A percentile compares a stretch with the other conserved stretches of the same genome.
Evolutionary conservation across 2,888 invertebrate species (phyloP).

Genomic region (Hydropsyche betteni): DNA sequence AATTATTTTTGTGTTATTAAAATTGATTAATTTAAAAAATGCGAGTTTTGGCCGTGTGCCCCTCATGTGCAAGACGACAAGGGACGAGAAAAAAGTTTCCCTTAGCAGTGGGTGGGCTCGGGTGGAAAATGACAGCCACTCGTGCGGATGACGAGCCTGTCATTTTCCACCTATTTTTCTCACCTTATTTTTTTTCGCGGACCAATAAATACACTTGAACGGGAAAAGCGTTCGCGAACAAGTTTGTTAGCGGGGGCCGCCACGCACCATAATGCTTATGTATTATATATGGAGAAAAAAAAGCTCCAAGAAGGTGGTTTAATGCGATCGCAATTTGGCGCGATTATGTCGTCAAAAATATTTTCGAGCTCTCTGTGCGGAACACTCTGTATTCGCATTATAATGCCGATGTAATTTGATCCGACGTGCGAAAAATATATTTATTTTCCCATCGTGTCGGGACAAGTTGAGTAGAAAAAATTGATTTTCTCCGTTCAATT

Average conservation of each 20-base stretch:
- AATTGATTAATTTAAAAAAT: neutral
- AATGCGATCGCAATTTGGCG: conserved; percentile 6
- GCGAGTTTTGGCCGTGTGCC: too few species aligned
- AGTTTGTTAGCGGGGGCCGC: neutral
- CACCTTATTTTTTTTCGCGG: conserved; percentile 39
- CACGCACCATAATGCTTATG: neutral
- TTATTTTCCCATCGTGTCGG: too few species aligned
- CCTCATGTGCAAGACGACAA: neutral
- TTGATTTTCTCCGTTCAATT: too few species aligned
- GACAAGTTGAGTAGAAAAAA: too few species aligned
- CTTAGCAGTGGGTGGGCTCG: neutral
- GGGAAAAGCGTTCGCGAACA: conserved; percentile 34
- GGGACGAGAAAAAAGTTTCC: conserved; percentile 28
- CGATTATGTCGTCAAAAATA: conserved; percentile 22
- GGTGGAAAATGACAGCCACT: conserved; percentile 34
- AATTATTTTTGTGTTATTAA: too few species aligned
- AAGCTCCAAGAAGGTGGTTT: neutral
- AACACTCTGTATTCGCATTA: too few species aligned
- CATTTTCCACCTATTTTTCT: conserved; percentile 43
- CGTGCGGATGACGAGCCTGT: conserved; percentile 41
- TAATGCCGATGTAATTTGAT: too few species aligned
- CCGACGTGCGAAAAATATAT: too few species aligned
- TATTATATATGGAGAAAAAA: too few species aligned
- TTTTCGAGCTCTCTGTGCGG: too few species aligned
- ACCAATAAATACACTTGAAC: conserved; percentile 46